Conservation (phyloP, 64 coral and sea anemone genomes). For the Actinia equina region DNA sequence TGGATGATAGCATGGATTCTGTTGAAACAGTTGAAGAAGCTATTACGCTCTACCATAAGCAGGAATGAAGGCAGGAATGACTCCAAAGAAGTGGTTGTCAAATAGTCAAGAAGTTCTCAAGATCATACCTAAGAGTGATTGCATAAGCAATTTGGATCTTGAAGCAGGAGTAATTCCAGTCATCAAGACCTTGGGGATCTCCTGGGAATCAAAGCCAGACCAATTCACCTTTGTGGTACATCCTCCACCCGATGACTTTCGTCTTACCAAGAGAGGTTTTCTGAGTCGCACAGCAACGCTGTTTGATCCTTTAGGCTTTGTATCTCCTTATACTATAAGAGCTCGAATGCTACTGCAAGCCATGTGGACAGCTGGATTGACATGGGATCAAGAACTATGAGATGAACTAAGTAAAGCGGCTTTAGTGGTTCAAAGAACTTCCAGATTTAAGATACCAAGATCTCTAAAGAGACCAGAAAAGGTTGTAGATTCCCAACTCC, state of each 20-base stretch:
- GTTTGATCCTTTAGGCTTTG: background rate
- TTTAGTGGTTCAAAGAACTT: slow-evolving; percentile 42
- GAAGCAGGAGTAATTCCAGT: background rate
- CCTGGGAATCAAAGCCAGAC: slow-evolving; percentile 3
- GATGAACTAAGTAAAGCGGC: background rate
- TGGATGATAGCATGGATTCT: slow-evolving; percentile 37
- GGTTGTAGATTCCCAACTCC: slow-evolving; percentile 14
- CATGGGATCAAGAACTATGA: slow-evolving; percentile 12
- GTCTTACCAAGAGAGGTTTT: background rate
- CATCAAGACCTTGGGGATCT: slow-evolving; percentile 1
- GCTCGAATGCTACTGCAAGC: slow-evolving; percentile 22
- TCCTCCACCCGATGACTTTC: background rate
- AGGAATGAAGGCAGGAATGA: slow-evolving; percentile 23
- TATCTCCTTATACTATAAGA: slow-evolving; percentile 12
- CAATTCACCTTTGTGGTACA: background rate
- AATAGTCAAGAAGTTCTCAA: slow-evolving; percentile 10
- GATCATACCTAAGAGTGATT: background rate
- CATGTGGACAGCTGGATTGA: background rate
- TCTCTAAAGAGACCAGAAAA: slow-evolving; percentile 14
- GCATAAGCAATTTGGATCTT: background rate
- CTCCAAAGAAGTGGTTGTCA: slow-evolving; percentile 22
- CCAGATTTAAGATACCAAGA: slow-evolving; percentile 22
- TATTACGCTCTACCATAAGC: slow-evolving; percentile 10
- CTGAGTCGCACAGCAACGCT: background rate
- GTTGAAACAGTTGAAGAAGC: slow-evolving; percentile 14